Evolutionary conservation across 2,113 vertebrate species (phyloP), one percentile per base, ranked within the genome.

Genomic region (Odontesthes bonariensis): DNA sequence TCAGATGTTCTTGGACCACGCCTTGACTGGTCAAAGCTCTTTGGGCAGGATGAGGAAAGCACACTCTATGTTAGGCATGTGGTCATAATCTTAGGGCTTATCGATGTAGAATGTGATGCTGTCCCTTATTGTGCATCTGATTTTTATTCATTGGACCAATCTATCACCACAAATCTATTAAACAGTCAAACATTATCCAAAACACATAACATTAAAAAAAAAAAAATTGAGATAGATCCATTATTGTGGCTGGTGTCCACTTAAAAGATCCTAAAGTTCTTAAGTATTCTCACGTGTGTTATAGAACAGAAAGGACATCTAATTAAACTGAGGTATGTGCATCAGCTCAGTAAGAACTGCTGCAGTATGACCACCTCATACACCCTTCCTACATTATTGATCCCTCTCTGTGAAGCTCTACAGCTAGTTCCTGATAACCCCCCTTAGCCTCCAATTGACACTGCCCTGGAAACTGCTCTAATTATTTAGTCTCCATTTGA

Each of bases 401-500:
- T 86, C 63, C 27, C 10, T 32, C 31, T 33, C 40, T 57, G 35
- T 76, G 73, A 85, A 77, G 64, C 71, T 51, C 31, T 40, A 42
- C 61, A 60, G 57, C 47, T 47, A 47, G 14, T 38, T 70, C 47
- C 44, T 16, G 32, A 69, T 82, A 76, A 89, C 85, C 81, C 33
- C 0, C 1, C 75, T 70, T 72, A 70, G 82, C 69, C 58, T 75
- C 57, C 64, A n/a, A 14, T 47, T 66, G 88, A 84, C 83, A 64
- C 55, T 3, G 23, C 62, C 38, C 52, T 58, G 66, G 66, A 83
- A 86, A 69, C 67, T 1, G 58, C 19, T 71, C 69, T 69, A 82
- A 88, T 88, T 82, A 84, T 70, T 84, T 72, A 60, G 75, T 67
- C 69, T 87, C 73, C 73, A 58, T 91, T 88, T 88, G 76, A 84